Evolutionary conservation across 2,888 invertebrate species (phyloP), one percentile per base, ranked within the genome.

Genomic region (Erynnis tages): DNA sequence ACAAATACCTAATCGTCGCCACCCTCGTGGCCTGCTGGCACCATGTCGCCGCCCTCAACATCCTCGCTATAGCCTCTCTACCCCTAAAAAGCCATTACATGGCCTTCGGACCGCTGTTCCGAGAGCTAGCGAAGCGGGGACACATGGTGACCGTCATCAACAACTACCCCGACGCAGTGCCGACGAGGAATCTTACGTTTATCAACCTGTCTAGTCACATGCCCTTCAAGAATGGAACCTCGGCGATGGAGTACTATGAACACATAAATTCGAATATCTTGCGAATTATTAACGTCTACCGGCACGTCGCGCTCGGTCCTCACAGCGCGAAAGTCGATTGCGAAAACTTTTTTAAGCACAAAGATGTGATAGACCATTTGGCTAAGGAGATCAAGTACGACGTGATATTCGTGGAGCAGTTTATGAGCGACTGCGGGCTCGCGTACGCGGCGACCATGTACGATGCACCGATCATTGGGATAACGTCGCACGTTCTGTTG

Each of bases 41-140:
- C 8, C 16, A 73, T 68, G 73, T 54, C 2, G 17, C 76, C 71
- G 58, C 91, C 85, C 63, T 79, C 91, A 59, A 93, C 79, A 53
- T 81, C 23, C 73, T 82, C n/a, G 79, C 66, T 4, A 71, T 93
- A 5, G 91, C 93, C 60, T 91, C 91, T 0, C 80, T 92, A 60
- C 87, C 90, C 0, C 90, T 92, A 0, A 89, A 88, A 53, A 94
- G 94, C 56, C 94, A 94, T 67, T 93, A 93, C 60, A 89, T 91
- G 64, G 91, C 93, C 0, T 92, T 92, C 59, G 79, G 90, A 55
- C 87, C 90, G 0, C 71, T 94, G 7, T 74, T 94, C 29, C 85
- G 82, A 7, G 91, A 90, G 55, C 67, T 94, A 37, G 91, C 91
- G 0, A 65, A 67, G 10, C 82, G 88, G 6, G 93, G 93, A 0